These are phyloP conservation scores for Drosophila guanche DNA, from an alignment of 1,140 invertebrate species.

Conservation along the genomic window DNA sequence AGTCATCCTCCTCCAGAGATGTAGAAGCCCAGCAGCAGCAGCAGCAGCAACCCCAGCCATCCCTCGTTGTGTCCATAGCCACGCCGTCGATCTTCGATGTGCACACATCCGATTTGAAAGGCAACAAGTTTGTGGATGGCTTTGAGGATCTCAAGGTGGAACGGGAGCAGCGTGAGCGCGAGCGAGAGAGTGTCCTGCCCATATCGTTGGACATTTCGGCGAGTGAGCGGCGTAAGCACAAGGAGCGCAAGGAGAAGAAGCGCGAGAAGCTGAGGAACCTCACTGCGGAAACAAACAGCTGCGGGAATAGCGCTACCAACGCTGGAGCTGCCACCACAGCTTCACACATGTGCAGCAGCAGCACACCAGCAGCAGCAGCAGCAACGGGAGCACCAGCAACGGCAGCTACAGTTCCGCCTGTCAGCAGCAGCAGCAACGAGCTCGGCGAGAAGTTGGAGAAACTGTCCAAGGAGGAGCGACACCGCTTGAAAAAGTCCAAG, in stretches of 20 bases:
- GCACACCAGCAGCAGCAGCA: too few species aligned
- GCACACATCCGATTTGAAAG: conserved; percentile 46
- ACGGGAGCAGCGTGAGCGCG: too few species aligned
- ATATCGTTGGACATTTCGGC: conserved; percentile 16
- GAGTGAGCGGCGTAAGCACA: conserved; percentile 66
- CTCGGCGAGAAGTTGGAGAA: conserved; percentile 80
- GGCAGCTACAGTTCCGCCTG: not conserved
- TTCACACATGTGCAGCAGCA: not conserved
- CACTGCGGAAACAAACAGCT: conserved; percentile 47
- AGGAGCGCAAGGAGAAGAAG: conserved; percentile 88
- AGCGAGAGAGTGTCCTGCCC: conserved; percentile 5
- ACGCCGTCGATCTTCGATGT: conserved; percentile 58
- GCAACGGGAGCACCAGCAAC: too few species aligned
- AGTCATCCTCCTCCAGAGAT: conserved; percentile 84
- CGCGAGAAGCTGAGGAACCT: conserved; percentile 87
- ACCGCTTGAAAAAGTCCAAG: conserved; percentile 85
- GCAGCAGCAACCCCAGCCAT: conserved; percentile 8
- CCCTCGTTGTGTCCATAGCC: conserved; percentile 10
- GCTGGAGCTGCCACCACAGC: too few species aligned
- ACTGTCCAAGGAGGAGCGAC: conserved; percentile 76
- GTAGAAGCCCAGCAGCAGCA: too few species aligned
- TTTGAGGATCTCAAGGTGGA: conserved; percentile 62
- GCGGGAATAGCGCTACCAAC: not conserved
- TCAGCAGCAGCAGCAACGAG: conserved; percentile 1
- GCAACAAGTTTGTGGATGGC: conserved; percentile 45